Percentiles rank a stretch among this genome's conserved stretches.
These are phyloP conservation scores for Volucella zonaria DNA, from an alignment of 2,888 invertebrate genomes.

Conservation along the genomic window DNA sequence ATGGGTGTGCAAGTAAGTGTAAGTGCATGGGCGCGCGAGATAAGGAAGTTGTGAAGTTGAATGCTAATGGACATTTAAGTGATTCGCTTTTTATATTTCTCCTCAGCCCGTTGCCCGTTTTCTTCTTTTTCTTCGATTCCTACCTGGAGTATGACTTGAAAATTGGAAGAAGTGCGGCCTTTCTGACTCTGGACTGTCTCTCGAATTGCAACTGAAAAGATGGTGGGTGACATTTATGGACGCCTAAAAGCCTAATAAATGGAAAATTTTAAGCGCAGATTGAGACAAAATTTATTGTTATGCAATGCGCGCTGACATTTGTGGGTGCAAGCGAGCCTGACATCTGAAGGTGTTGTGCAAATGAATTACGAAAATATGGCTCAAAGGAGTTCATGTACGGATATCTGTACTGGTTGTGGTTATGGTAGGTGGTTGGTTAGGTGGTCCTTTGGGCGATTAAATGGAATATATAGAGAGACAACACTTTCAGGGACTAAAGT, in stretches of 20 bases:
- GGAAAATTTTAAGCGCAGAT: slow-evolving; percentile 62
- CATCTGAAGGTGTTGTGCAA: slow-evolving; percentile 45
- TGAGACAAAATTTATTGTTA: slow-evolving; percentile 67
- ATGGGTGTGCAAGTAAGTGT: slow-evolving; percentile 33
- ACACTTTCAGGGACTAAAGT: no score
- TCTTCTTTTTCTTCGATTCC: background rate
- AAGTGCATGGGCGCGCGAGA: slow-evolving; percentile 40
- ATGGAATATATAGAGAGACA: no score
- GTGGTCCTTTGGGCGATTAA: no score
- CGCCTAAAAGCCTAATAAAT: slow-evolving; percentile 73
- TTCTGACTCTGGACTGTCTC: slow-evolving; percentile 35
- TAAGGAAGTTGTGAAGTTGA: slow-evolving; percentile 69
- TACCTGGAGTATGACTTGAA: background rate
- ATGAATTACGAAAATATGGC: slow-evolving; percentile 14
- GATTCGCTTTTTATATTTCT: slow-evolving; percentile 62
- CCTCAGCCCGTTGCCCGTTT: background rate
- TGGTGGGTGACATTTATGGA: slow-evolving; percentile 69
- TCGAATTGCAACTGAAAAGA: slow-evolving; percentile 59
- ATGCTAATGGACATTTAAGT: slow-evolving; percentile 74
- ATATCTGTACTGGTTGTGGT: background rate
- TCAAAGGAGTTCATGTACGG: background rate
- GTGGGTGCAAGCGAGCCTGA: slow-evolving; percentile 53
- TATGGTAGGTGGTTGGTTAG: no score
- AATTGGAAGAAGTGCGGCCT: background rate
- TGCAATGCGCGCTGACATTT: slow-evolving; percentile 64